Base-by-base conservation (phyloP, 2,113 vertebrate genomes). In the Zootoca vivipara region DNA sequence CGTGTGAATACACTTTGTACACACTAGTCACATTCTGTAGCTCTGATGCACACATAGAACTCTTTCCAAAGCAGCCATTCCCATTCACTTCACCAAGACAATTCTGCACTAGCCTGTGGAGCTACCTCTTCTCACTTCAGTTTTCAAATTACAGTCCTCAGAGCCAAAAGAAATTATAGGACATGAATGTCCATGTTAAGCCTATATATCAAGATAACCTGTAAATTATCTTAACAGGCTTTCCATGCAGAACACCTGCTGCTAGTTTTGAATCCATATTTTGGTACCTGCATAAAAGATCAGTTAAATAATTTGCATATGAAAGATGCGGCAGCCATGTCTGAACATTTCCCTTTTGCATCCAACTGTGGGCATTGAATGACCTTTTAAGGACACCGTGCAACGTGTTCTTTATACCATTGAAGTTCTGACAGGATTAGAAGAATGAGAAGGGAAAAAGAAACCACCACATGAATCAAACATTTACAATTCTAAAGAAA, bases 381-480 rank as follows among this genome's bases (percentile, higher is more conserved):
- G 20, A 33, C 16, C 58, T 56, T 84, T 82, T 86, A 58, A 42
- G 73, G 80, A 26, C 75, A 75, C 70, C 4, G 46, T 65, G 46
- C 18, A 1, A 85, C 90, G 91, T 79, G 79, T 86, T 42, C 35
- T 85, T 77, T 92, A 40, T 0, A 87, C 2, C 30, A 70, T 1
- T 22, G 46, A 84, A 20, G 62, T 84, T 7, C 12, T 84, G 38
- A 5, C 10, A 24, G 2, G 46, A 38, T 88, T 88, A 83, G 88
- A 85, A 78, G 81, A 77, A 67, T 64, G 56, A 62, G 33, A 4
- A 46, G 52, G 62, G 82, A n/a, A 0, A 86, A 67, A 74, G 52
- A 73, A 62, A 85, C 72, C 7, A 78, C 64, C 84, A 35, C 22
- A 90, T 86, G 65, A 94, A 89, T 92, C 87, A 91, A 89, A 84